These are phyloP conservation scores for Netelia melanura DNA, from an alignment of 2,888 invertebrate species.

Conservation along the genomic window DNA sequence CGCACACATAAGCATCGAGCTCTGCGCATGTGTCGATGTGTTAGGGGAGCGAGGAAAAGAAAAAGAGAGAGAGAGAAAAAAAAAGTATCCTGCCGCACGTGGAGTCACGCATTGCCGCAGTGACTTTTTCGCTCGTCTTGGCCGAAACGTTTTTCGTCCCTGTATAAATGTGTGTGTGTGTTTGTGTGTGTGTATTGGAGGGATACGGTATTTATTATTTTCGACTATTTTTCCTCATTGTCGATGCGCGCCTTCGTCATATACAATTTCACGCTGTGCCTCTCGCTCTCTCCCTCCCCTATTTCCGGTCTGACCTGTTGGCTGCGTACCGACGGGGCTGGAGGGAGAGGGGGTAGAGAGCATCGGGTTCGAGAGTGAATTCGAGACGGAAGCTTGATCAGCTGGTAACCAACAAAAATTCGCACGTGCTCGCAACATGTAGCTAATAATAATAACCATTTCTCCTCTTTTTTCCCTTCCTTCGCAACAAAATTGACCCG, in stretches of 20 bases:
- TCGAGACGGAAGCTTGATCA: slow-evolving; percentile 59
- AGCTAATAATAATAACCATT: slow-evolving; percentile 4
- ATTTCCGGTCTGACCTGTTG: slow-evolving; percentile 56
- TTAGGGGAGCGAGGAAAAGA: background rate
- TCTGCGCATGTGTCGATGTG: background rate
- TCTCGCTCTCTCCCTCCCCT: slow-evolving; percentile 35
- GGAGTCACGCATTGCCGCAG: slow-evolving; percentile 54
- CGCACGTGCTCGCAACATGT: slow-evolving; percentile 48
- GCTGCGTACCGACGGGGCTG: background rate
- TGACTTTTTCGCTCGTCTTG: slow-evolving; percentile 49
- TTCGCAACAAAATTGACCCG: background rate
- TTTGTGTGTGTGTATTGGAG: background rate
- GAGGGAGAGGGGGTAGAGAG: background rate
- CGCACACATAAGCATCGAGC: slow-evolving; percentile 6
- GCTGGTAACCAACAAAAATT: slow-evolving; percentile 48
- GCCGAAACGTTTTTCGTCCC: background rate
- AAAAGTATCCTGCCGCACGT: slow-evolving; percentile 53
- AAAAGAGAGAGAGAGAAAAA: slow-evolving; percentile 1
- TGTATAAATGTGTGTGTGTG: background rate
- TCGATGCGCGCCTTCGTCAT: slow-evolving; percentile 50
- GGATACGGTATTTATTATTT: slow-evolving; percentile 57
- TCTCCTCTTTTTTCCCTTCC: background rate
- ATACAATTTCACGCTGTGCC: slow-evolving; percentile 44
- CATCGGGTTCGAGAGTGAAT: slow-evolving; percentile 54
- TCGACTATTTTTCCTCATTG: slow-evolving; percentile 46